Evolutionary conservation across 2,888 invertebrate species (phyloP).

Genomic region (Carpatolechia fugitivella): DNA sequence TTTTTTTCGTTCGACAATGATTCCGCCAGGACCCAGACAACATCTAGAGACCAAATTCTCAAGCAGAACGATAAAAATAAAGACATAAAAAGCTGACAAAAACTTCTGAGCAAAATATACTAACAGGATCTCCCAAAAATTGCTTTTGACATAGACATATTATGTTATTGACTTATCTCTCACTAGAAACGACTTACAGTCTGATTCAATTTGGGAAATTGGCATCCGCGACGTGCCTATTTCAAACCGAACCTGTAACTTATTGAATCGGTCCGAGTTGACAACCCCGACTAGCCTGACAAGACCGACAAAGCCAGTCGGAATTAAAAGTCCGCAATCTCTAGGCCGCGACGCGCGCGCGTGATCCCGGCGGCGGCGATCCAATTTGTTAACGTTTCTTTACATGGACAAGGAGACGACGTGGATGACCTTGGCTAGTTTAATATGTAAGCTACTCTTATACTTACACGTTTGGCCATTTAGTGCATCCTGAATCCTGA

Average conservation of each 20-base stretch:
- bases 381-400: neutral
- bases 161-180: too few relatives aligned
- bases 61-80: too few relatives aligned
- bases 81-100: too few relatives aligned
- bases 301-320: neutral
- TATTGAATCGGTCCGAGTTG: neutral
- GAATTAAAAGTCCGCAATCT: slow-evolving; percentile 52
- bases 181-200: neutral
- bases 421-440: neutral
- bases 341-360: slow-evolving; percentile 49
- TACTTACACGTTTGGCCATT: too few relatives aligned
- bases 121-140: too few relatives aligned
- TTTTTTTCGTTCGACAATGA: too few relatives aligned
- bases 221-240: neutral
- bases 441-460: neutral
- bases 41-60: too few relatives aligned
- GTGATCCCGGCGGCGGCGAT: slow-evolving; percentile 40
- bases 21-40: too few relatives aligned
- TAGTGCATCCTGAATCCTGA: too few relatives aligned
- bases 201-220: neutral
- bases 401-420: neutral
- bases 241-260: neutral
- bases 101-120: too few relatives aligned
- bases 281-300: neutral
- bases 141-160: too few relatives aligned